Base-by-base conservation (phyloP, 2,797 vertebrate species). In the Spheniscus humboldti region DNA sequence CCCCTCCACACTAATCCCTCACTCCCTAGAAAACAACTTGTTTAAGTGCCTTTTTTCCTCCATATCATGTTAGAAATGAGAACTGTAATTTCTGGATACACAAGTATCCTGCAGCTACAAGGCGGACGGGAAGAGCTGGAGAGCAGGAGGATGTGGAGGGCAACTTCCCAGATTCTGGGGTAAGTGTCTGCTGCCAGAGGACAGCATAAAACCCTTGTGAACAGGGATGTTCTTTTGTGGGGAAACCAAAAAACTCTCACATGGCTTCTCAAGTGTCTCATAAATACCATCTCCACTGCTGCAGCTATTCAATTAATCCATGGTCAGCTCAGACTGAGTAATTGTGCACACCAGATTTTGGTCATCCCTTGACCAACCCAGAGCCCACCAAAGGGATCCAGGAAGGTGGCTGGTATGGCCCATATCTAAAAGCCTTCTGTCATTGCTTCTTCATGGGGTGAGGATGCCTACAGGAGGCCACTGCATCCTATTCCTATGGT, bases 371-470 rank as follows among this genome's bases (percentile, higher is more conserved):
- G 64, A 12, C 25, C 18, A 35, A 67, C 18, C 3, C 41, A 25
- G 43, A 66, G 43, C 7, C 27, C 35, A 69, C 48, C 41, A 53
- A 20, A 62, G 4, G 17, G 28, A 37, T 11, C 5, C 47, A n/a
- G 39, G 15, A 63, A 66, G 14, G 59, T 12, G 63, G 4, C 17
- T 73, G 63, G 13, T 15, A 4, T 24, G 31, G 11, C 5, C n/a
- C n/a, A 6, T 45, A 30, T 5, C 13, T 35, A 12, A 39, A 7
- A 37, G 2, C 1, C 1, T 22, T 5, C 5, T 13, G 8, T 9
- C 52, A 13, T 3, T 52, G 18, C 22, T 64, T 72, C 27, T 48
- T 68, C 62, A 7, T 1, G 4, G 48, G 31, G 6, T 28, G 37
- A 79, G 10, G 67, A 73, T 15, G 4, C 20, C n/a, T 43, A 41